Evolutionary conservation across 2,888 invertebrate genomes (phyloP).

Genomic region (Gasteruption jaculator): DNA sequence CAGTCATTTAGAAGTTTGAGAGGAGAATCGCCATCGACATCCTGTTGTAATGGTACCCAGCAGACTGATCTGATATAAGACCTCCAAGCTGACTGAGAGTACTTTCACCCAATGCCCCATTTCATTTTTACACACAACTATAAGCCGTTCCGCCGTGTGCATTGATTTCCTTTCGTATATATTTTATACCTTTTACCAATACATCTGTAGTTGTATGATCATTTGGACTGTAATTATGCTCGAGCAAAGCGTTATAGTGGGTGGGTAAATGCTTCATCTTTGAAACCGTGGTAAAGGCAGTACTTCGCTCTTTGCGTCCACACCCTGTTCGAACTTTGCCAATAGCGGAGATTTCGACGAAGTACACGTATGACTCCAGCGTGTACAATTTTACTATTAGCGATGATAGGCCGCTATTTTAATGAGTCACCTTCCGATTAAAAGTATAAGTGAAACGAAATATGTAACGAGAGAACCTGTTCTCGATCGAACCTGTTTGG

Average conservation of each 20-base stretch:
- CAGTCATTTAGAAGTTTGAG: slow-evolving; percentile 24
- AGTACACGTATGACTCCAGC: too few relatives aligned
- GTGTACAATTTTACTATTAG: too few relatives aligned
- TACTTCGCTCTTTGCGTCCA: too few relatives aligned
- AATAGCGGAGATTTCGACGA: too few relatives aligned
- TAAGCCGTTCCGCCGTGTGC: slow-evolving; percentile 23
- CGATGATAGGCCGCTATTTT: too few relatives aligned
- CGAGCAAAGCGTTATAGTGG: not conserved
- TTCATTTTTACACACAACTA: slow-evolving; percentile 48
- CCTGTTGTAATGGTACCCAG: slow-evolving; percentile 33
- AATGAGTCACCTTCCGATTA: too few relatives aligned
- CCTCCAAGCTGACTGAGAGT: slow-evolving; percentile 34
- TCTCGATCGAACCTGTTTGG: too few relatives aligned
- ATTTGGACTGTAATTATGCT: too few relatives aligned
- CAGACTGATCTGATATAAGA: slow-evolving; percentile 46
- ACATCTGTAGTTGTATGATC: too few relatives aligned
- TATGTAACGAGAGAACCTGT: too few relatives aligned
- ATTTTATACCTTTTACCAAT: too few relatives aligned
- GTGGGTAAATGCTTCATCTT: not conserved
- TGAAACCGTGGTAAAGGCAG: not conserved
- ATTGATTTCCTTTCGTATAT: slow-evolving; percentile 28
- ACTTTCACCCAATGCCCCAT: slow-evolving; percentile 54
- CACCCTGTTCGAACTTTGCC: not conserved
- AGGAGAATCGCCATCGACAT: slow-evolving; percentile 30
- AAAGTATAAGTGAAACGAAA: too few relatives aligned